A percentile compares a stretch with the other conserved stretches of the same genome.
phyloP scores from a whole-genome alignment of 2,888 invertebrate genomes.

The Xestoiulus laeticollis region DNA sequence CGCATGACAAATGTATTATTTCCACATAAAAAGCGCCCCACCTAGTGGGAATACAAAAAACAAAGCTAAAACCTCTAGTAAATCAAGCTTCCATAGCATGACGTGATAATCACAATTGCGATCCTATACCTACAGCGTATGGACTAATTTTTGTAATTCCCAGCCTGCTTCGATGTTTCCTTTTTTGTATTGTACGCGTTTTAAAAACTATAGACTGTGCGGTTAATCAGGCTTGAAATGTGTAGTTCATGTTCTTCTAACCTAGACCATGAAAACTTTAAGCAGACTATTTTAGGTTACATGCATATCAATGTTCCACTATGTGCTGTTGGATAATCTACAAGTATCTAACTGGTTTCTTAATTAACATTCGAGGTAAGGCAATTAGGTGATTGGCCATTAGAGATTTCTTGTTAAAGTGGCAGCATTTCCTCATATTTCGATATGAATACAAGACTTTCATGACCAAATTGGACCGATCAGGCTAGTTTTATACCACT shows the following conservation, averaged over 20 bases:
- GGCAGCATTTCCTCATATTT: no score
- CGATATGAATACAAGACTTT: no score
- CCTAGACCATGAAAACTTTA: conserved; percentile 21
- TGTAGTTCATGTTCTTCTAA: conserved; percentile 22
- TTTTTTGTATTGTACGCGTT: not conserved
- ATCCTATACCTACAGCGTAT: not conserved
- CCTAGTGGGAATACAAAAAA: conserved; percentile 27
- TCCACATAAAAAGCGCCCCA: not conserved
- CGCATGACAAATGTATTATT: conserved; percentile 22
- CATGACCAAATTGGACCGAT: no score
- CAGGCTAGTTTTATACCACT: no score
- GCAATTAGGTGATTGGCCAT: not conserved
- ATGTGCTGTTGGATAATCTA: not conserved
- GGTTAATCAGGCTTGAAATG: conserved; percentile 29
- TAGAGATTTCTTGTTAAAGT: not conserved
- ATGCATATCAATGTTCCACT: not conserved
- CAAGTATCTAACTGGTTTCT: not conserved
- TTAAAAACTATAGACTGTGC: not conserved
- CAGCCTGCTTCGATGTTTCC: not conserved
- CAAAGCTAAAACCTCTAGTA: not conserved
- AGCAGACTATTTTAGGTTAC: not conserved
- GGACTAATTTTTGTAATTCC: conserved; percentile 22
- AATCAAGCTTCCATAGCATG: not conserved
- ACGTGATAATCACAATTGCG: not conserved
- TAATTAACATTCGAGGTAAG: not conserved